A percentile compares a stretch with the other conserved stretches of the same genome.
These are phyloP conservation scores for Alexandromys fortis DNA, from an alignment of 2,113 vertebrate species.

Conservation along the genomic window DNA sequence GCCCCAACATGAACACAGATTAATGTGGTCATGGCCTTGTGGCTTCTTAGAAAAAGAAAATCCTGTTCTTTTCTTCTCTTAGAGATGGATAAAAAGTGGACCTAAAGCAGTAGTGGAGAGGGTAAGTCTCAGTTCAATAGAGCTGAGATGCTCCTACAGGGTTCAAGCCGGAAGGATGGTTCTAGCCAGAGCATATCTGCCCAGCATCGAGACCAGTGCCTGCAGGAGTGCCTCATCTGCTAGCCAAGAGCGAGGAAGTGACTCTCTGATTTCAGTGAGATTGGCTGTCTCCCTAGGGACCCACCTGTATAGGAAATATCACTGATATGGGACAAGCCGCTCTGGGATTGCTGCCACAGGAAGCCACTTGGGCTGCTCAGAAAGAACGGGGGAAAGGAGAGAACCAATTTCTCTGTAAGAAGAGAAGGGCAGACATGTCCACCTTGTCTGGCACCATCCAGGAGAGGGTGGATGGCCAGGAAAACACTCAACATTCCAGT, in stretches of 20 bases:
- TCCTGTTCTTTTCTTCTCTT: not conserved
- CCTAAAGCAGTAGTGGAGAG: not conserved
- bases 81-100: not conserved
- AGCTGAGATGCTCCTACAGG: not conserved
- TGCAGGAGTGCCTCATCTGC: not conserved
- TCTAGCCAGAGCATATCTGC: not conserved
- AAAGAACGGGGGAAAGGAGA: not conserved
- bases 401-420: not conserved
- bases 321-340: not conserved
- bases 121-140: not conserved
- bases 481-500: not conserved
- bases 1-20: not conserved
- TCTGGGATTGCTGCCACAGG: not conserved
- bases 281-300: not conserved
- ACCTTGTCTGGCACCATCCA: not conserved
- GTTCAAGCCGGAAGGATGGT: not conserved
- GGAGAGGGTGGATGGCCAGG: not conserved
- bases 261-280: not conserved
- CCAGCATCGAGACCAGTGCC: rapidly evolving
- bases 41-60: not conserved
- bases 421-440: not conserved
- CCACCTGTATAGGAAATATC: not conserved
- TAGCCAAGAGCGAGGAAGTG: rapidly evolving
- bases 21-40: not conserved
- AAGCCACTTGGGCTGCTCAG: not conserved